Evolutionary conservation across 2,888 invertebrate species (phyloP).

Genomic region (Hofmannophila pseudospretella): DNA sequence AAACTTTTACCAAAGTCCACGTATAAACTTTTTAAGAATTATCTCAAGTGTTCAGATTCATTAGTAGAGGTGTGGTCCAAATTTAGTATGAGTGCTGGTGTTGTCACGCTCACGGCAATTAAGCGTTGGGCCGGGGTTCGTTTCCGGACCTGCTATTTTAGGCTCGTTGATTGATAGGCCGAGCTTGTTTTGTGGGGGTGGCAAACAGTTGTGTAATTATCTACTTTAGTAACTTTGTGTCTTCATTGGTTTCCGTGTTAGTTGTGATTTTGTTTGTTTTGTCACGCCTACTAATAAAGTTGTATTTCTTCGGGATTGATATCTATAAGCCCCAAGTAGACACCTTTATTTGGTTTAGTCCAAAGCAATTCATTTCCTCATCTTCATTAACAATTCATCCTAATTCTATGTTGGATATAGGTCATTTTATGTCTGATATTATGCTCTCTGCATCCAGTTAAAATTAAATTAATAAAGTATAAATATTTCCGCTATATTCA

Average conservation of each 20-base stretch:
- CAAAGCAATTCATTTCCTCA: too few relatives aligned
- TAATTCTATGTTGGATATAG: too few relatives aligned
- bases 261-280: background rate
- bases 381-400: too few relatives aligned
- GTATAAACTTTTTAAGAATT: conserved; percentile 5
- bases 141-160: conserved; percentile 53
- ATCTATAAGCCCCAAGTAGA: too few relatives aligned
- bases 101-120: conserved; percentile 52
- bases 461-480: too few relatives aligned
- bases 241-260: conserved; percentile 7
- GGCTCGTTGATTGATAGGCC: conserved; percentile 42
- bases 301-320: too few relatives aligned
- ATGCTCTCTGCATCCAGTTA: too few relatives aligned
- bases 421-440: too few relatives aligned
- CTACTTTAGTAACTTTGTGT: conserved; percentile 22
- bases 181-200: conserved; percentile 22
- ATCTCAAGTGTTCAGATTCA: conserved; percentile 25
- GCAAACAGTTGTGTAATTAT: conserved; percentile 12
- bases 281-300: too few relatives aligned
- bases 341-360: too few relatives aligned
- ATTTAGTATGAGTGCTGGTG: conserved; percentile 46
- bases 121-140: conserved; percentile 33
- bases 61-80: conserved; percentile 44
- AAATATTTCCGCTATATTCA: too few relatives aligned
- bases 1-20: too few relatives aligned